Percentiles rank a stretch among this genome's conserved stretches.
phyloP scores from a whole-genome alignment of 2,113 vertebrate genomes.

The Thamnophis sirtalis region DNA sequence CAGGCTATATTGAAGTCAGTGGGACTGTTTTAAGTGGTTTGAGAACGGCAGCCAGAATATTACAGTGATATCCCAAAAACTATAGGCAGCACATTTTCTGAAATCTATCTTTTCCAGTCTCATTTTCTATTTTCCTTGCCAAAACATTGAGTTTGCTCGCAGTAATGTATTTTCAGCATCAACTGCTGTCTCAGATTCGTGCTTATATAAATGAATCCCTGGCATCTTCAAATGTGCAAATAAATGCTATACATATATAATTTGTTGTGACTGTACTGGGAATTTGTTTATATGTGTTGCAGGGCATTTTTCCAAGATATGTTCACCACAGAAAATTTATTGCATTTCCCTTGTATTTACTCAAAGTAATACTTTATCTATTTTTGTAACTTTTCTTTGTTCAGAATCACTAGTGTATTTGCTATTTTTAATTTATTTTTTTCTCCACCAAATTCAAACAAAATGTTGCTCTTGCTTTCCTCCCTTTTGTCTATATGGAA shows the following conservation, averaged over 20 bases:
- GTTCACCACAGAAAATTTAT: rapidly evolving
- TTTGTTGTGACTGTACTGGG: constrained; percentile 1
- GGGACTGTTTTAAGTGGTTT: not conserved
- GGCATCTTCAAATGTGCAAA: constrained; percentile 15
- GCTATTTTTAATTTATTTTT: not conserved
- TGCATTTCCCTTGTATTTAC: not conserved
- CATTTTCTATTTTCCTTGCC: not conserved
- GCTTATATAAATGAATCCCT: constrained; percentile 1
- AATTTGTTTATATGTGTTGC: not conserved
- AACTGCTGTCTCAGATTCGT: not conserved
- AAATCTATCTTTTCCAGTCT: not conserved
- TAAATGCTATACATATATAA: not conserved
- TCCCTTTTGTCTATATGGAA: not conserved
- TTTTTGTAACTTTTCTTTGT: not conserved
- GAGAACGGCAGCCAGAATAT: not conserved
- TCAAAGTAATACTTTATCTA: not conserved
- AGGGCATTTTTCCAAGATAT: not conserved
- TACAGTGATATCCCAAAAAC: not conserved
- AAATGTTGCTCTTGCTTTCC: not conserved
- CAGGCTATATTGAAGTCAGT: not conserved
- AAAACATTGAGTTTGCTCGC: not conserved
- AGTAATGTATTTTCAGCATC: not conserved
- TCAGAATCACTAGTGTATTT: not conserved
- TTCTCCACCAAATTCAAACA: not conserved
- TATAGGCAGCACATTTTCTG: rapidly evolving